Conservation (phyloP, 2,888 invertebrate species). For the Diploptera punctata region DNA sequence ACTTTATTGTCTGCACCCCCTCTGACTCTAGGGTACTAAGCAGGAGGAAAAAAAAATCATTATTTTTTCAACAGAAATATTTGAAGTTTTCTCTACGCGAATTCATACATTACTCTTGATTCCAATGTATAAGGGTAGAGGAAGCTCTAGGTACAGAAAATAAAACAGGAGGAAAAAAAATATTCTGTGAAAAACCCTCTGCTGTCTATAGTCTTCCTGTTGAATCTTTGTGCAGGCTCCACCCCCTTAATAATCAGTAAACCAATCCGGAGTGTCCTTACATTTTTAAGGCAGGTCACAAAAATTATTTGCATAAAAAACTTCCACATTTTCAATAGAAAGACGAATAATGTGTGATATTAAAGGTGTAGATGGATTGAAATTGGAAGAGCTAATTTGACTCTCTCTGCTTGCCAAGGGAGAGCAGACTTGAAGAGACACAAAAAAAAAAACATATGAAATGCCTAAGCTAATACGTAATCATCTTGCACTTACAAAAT, state of each 20-base stretch:
- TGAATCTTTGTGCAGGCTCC: slow-evolving; percentile 3
- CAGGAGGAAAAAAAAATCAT: background rate
- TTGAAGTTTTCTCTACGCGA: background rate
- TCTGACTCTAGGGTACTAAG: background rate
- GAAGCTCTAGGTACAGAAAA: background rate
- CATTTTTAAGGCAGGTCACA: slow-evolving; percentile 14
- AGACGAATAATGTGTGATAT: background rate
- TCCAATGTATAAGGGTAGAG: background rate
- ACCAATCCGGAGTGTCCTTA: slow-evolving; percentile 8
- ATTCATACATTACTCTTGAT: background rate
- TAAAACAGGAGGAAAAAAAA: background rate
- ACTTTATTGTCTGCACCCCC: no score
- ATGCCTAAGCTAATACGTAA: no score
- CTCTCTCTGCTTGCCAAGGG: no score
- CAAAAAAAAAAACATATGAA: no score
- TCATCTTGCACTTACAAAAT: no score
- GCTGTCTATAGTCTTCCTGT: slow-evolving; percentile 1
- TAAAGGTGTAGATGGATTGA: background rate
- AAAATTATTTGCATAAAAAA: slow-evolving; percentile 7
- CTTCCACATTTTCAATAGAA: background rate
- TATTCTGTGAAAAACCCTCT: background rate
- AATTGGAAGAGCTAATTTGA: background rate
- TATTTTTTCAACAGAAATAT: background rate
- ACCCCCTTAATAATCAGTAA: background rate
- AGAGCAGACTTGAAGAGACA: no score